These are phyloP conservation scores for Mnemiopsis leidyi DNA, from an alignment of 37 sponge, comb jelly and placozoan genomes.

Conservation along the genomic window DNA sequence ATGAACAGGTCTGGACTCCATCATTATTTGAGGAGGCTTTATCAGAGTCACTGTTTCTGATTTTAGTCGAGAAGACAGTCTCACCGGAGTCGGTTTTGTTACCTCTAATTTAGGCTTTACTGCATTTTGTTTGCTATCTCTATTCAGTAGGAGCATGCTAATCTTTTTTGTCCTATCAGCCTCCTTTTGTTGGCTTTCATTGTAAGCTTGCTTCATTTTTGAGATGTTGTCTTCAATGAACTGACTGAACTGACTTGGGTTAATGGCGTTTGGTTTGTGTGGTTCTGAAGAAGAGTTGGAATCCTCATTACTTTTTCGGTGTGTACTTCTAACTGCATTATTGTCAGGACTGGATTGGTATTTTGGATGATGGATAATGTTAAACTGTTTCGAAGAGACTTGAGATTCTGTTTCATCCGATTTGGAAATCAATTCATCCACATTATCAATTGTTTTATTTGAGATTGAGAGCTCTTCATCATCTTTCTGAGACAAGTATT, in stretches of 20 bases:
- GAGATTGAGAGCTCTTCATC: neutral
- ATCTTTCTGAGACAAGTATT: constrained; percentile 24
- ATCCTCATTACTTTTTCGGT: neutral
- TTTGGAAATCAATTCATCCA: neutral
- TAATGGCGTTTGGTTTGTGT: neutral
- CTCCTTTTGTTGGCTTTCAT: neutral
- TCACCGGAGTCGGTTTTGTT: neutral
- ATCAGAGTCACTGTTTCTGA: neutral
- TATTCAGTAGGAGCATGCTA: constrained; percentile 1
- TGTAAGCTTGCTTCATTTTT: neutral
- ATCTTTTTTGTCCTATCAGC: constrained; percentile 6
- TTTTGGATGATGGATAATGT: neutral
- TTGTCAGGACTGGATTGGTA: neutral
- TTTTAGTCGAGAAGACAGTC: neutral
- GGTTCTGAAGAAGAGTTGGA: neutral
- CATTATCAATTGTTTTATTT: neutral
- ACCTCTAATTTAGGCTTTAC: neutral
- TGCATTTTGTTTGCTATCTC: neutral
- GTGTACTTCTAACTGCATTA: neutral
- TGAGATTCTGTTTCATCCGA: neutral
- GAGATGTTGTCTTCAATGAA: neutral
- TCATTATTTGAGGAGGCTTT: neutral
- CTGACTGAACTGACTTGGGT: constrained; percentile 10
- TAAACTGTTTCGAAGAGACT: neutral
- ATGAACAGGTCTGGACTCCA: neutral